Evolutionary conservation across 2,113 vertebrate species (phyloP).

Genomic region (Fulica atra): DNA sequence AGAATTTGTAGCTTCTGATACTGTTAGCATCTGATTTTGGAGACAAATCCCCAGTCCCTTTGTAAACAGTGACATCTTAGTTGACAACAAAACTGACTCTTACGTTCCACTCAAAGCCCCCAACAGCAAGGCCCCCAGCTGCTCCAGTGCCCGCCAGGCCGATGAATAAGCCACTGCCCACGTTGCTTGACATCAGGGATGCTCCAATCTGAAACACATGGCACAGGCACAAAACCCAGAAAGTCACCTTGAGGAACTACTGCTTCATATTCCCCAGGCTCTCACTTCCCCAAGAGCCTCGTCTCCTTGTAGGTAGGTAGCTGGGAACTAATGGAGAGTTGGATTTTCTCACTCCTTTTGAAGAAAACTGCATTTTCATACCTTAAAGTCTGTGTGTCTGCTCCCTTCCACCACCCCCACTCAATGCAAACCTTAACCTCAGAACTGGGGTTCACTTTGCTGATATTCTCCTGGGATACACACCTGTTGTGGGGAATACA

Average conservation of each 20-base stretch:
- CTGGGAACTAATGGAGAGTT: rapidly evolving
- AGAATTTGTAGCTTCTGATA: neutral
- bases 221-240: neutral
- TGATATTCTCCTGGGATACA: neutral
- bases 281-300: neutral
- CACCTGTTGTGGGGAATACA: rapidly evolving
- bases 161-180: slow-evolving; percentile 92
- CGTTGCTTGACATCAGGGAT: slow-evolving; percentile 95
- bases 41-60: neutral
- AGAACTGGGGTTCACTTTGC: neutral
- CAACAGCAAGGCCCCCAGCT: slow-evolving; percentile 91
- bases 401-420: neutral
- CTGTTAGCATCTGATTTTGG: neutral
- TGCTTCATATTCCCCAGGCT: neutral
- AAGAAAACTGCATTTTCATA: neutral
- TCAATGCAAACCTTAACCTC: neutral
- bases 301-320: neutral
- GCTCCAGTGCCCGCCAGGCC: slow-evolving; percentile 92
- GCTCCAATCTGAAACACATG: slow-evolving; percentile 87
- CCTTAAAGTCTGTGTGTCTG: neutral
- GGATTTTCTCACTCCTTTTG: neutral
- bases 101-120: slow-evolving; percentile 95
- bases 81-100: slow-evolving; percentile 5
- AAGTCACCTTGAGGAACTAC: neutral
- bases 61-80: neutral